Conservation (phyloP, 2,113 vertebrate genomes). For the Brachyhypopomus gauderio region DNA sequence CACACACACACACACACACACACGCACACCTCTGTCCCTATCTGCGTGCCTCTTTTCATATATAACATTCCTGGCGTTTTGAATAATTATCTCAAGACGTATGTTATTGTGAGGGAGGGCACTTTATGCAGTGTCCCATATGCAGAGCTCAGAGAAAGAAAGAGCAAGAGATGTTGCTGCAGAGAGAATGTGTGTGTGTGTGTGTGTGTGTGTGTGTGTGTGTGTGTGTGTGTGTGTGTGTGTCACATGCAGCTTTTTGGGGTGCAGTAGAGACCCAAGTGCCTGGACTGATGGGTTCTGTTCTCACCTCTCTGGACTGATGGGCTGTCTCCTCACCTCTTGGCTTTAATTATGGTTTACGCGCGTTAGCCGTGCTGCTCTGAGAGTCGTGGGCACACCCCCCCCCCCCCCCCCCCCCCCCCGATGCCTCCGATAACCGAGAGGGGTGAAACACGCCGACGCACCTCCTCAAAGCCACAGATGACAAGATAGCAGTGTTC, state of each 20-base stretch:
- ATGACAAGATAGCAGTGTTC: conserved; percentile 74
- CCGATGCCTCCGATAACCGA: conserved; percentile 75
- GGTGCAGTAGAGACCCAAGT: conserved; percentile 12
- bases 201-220: neutral
- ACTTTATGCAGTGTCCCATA: too few relatives aligned
- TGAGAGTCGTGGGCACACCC: conserved; percentile 56
- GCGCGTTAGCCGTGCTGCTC: conserved; percentile 20
- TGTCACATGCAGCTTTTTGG: neutral
- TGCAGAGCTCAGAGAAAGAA: neutral
- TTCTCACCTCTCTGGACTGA: conserved; percentile 1
- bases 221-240: neutral
- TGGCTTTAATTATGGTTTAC: conserved; percentile 48
- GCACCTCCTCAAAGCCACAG: conserved; percentile 73
- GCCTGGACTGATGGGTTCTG: conserved; percentile 8
- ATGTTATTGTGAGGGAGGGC: neutral
- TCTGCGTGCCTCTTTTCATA: conserved; percentile 4
- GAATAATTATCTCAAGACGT: conserved; percentile 21
- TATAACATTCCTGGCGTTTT: neutral
- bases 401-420: conserved; percentile 59
- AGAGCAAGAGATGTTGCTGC: neutral
- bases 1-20: neutral
- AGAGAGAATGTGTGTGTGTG: conserved; percentile 47
- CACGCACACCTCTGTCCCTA: neutral
- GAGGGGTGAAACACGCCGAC: conserved; percentile 56
- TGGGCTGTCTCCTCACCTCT: neutral